phyloP scores from a whole-genome alignment of 2,113 vertebrate species.

The Mungos mungo region DNA sequence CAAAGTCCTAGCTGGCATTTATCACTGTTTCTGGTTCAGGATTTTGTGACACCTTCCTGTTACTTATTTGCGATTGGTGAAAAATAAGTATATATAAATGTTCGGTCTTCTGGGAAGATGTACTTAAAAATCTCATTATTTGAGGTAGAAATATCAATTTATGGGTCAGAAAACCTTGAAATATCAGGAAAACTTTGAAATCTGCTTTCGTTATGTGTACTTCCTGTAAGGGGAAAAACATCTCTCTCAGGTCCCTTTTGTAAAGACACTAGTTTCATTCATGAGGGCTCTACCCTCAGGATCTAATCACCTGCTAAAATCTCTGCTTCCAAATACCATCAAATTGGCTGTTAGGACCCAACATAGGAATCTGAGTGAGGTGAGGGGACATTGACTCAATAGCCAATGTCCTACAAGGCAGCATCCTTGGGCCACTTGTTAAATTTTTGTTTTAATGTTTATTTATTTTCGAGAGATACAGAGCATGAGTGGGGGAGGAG shows the following conservation, averaged over 20 bases:
- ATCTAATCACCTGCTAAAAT: neutral
- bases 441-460: no score
- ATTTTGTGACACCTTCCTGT: neutral
- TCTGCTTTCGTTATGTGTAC: neutral
- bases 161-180: neutral
- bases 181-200: neutral
- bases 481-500: no score
- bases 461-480: no score
- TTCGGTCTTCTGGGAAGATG: neutral
- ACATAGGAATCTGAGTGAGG: neutral
- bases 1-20: neutral
- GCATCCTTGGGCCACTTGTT: neutral
- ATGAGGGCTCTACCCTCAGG: neutral
- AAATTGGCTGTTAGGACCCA: neutral
- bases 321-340: neutral
- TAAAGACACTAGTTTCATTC: neutral
- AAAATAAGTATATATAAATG: neutral
- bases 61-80: neutral
- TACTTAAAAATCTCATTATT: slow-evolving; percentile 22
- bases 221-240: neutral
- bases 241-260: neutral
- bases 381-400: neutral
- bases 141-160: neutral
- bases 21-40: neutral
- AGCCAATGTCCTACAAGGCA: neutral